These are phyloP conservation scores for Malacosoma neustria DNA, from an alignment of 2,888 invertebrate species.

Conservation along the genomic window DNA sequence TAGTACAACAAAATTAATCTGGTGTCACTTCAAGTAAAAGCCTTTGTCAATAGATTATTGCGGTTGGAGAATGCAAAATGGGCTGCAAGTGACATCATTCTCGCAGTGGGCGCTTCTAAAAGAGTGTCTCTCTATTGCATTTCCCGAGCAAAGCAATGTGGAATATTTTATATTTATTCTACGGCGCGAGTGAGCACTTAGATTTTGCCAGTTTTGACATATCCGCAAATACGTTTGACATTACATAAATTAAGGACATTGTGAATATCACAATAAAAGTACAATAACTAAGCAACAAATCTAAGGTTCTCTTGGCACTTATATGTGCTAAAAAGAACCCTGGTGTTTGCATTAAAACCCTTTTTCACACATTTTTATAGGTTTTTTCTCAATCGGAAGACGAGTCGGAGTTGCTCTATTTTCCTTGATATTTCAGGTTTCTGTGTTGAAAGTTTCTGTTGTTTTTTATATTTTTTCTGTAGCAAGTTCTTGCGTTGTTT, in stretches of 20 bases:
- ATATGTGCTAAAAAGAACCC: background rate
- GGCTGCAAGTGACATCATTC: constrained; percentile 38
- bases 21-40: constrained; percentile 5
- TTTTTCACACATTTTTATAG: too few relatives aligned
- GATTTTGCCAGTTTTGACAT: background rate
- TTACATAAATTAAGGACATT: too few relatives aligned
- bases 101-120: constrained; percentile 19
- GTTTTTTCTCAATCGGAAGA: too few relatives aligned
- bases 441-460: too few relatives aligned
- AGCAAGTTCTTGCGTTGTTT: too few relatives aligned
- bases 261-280: background rate
- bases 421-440: too few relatives aligned
- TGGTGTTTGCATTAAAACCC: too few relatives aligned
- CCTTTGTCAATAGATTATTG: constrained; percentile 19
- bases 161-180: background rate
- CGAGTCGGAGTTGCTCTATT: too few relatives aligned
- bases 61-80: constrained; percentile 37
- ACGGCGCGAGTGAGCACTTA: background rate
- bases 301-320: background rate
- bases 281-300: background rate
- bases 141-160: background rate
- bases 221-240: background rate
- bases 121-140: constrained; percentile 14
- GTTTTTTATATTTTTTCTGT: too few relatives aligned
- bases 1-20: too few relatives aligned